Evolutionary conservation across 2,113 vertebrate species (phyloP).

Genomic region (Platichthys flesus): DNA sequence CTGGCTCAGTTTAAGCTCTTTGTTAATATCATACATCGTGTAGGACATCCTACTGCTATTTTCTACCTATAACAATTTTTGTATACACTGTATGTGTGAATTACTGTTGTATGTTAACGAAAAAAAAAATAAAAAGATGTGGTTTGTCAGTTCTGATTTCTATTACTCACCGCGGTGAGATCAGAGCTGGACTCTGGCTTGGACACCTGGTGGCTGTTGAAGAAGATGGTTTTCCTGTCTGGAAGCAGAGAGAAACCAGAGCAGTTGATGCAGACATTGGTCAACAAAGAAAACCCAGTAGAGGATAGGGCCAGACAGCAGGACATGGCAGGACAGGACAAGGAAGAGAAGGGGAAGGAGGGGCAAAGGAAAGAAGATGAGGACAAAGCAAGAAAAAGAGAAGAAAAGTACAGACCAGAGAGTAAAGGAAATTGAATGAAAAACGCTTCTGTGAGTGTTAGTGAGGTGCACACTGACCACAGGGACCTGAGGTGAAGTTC

Average conservation of each 20-base stretch:
- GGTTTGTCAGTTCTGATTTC: not conserved
- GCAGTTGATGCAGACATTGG: not conserved
- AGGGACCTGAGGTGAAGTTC: conserved; percentile 80
- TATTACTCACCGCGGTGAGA: conserved; percentile 77
- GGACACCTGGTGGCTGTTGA: conserved; percentile 84
- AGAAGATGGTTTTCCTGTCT: conserved; percentile 84
- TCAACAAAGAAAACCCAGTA: not conserved
- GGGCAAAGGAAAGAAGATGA: not conserved
- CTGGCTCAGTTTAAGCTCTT: too few relatives aligned
- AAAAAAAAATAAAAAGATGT: too few relatives aligned
- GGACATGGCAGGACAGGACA: not conserved
- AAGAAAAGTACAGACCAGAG: too few relatives aligned
- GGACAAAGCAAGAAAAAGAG: not conserved
- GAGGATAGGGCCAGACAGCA: not conserved
- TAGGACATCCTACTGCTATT: too few relatives aligned
- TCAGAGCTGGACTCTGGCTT: conserved; percentile 83
- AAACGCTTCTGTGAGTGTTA: not conserved
- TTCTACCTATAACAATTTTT: too few relatives aligned
- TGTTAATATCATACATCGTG: too few relatives aligned
- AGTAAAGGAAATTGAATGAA: not conserved
- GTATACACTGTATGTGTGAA: too few relatives aligned
- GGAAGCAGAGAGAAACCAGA: conserved; percentile 32
- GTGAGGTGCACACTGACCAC: conserved; percentile 68
- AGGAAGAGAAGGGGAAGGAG: not conserved
- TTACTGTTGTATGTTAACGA: too few relatives aligned